A percentile compares a stretch with the other conserved stretches of the same genome.
Conservation (phyloP, 2,888 invertebrate genomes). For the Mythimna loreyi region DNA sequence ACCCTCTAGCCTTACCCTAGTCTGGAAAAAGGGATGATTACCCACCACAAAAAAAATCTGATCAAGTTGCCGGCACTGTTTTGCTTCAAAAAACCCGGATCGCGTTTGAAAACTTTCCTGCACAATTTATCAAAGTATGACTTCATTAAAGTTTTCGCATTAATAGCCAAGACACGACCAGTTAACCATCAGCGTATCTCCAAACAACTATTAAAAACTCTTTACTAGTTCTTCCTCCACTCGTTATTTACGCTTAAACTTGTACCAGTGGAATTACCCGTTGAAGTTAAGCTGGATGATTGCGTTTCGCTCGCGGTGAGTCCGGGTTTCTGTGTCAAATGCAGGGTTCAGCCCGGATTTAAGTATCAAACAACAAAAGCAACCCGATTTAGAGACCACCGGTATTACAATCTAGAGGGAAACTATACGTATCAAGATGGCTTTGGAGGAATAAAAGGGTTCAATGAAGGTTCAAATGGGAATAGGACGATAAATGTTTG, state of each 20-base stretch:
- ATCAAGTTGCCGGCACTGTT: not conserved
- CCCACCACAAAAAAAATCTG: no score
- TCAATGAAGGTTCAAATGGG: not conserved
- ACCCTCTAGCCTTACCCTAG: not conserved
- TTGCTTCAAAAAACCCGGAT: not conserved
- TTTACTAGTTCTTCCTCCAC: slow-evolving; percentile 20
- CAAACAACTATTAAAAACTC: slow-evolving; percentile 32
- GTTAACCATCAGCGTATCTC: slow-evolving; percentile 19
- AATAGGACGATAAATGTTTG: not conserved
- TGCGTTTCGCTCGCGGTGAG: slow-evolving; percentile 37
- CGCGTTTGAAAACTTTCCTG: slow-evolving; percentile 7
- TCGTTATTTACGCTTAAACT: slow-evolving; percentile 53
- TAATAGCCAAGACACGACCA: slow-evolving; percentile 14
- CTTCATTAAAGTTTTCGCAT: slow-evolving; percentile 20
- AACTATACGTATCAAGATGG: slow-evolving; percentile 7
- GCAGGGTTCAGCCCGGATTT: slow-evolving; percentile 48
- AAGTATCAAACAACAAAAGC: slow-evolving; percentile 54
- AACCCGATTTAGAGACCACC: slow-evolving; percentile 34
- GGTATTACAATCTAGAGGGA: slow-evolving; percentile 9
- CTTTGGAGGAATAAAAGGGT: slow-evolving; percentile 4
- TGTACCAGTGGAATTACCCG: slow-evolving; percentile 46
- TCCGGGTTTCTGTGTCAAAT: slow-evolving; percentile 56
- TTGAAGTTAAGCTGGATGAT: slow-evolving; percentile 53
- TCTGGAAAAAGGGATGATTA: no score
- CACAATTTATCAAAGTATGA: slow-evolving; percentile 9